Evolutionary conservation across 2,797 vertebrate genomes (phyloP).

Genomic region (Steatocranus sp.): DNA sequence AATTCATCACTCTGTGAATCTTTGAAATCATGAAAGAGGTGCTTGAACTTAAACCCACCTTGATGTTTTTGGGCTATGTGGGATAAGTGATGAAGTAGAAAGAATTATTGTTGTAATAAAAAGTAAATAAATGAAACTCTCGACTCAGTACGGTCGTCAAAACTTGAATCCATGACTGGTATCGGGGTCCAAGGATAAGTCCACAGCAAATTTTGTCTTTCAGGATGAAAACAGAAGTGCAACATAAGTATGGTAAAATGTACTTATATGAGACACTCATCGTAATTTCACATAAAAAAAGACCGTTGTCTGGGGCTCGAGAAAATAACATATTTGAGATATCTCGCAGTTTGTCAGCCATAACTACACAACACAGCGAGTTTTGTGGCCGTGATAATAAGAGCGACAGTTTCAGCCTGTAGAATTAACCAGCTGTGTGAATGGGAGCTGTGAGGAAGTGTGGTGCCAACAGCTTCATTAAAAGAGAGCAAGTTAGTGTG

Average conservation of each 20-base stretch:
- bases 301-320: not conserved
- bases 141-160: not conserved
- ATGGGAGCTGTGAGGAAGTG: not conserved
- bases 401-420: not conserved
- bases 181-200: not conserved
- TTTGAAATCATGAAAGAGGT: not conserved
- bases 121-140: not conserved
- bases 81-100: not conserved
- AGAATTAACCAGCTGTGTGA: conserved; percentile 4
- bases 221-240: not conserved
- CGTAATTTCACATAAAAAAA: not conserved
- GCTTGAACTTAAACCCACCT: not conserved
- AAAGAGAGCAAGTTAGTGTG: conserved; percentile 1
- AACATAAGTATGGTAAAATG: not conserved
- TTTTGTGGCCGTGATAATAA: not conserved
- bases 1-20: conserved; percentile 6
- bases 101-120: not conserved
- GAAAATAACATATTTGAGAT: not conserved
- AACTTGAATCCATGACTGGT: not conserved
- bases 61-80: not conserved
- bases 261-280: not conserved
- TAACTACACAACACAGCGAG: not conserved
- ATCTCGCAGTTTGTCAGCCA: not conserved
- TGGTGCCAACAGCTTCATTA: conserved; percentile 21
- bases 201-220: not conserved